phyloP scores from a whole-genome alignment of 2,888 invertebrate genomes.

The Orthonevra nobilis region DNA sequence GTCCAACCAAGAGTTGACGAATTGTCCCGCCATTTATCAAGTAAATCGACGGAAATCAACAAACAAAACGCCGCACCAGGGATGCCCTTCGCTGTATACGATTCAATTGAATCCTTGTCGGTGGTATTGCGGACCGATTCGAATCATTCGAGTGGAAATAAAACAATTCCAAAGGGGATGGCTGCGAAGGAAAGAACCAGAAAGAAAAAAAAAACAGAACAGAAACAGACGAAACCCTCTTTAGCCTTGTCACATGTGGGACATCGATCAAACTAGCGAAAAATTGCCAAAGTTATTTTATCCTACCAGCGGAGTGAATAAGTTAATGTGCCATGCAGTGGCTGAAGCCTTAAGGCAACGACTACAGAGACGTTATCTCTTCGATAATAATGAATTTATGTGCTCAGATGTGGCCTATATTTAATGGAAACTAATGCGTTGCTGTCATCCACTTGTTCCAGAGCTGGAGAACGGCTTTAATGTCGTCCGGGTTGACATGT shows the following conservation, averaged over 20 bases:
- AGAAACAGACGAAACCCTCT: slow-evolving; percentile 42
- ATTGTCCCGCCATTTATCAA: slow-evolving; percentile 74
- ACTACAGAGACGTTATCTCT: slow-evolving; percentile 44
- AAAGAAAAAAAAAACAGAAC: background rate
- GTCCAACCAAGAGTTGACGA: slow-evolving; percentile 73
- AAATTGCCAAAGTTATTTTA: slow-evolving; percentile 67
- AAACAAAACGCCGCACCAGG: slow-evolving; percentile 58
- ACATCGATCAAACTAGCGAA: slow-evolving; percentile 70
- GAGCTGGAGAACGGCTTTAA: slow-evolving; percentile 6
- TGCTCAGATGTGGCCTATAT: slow-evolving; percentile 70
- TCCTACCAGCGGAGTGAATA: slow-evolving; percentile 62
- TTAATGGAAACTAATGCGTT: slow-evolving; percentile 70
- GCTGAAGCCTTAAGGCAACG: slow-evolving; percentile 2
- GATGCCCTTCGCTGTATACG: slow-evolving; percentile 31
- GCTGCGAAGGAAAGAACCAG: background rate
- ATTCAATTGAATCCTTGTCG: slow-evolving; percentile 54
- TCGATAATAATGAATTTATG: slow-evolving; percentile 60
- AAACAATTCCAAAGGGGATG: slow-evolving; percentile 57
- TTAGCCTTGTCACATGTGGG: slow-evolving; percentile 68
- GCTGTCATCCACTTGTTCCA: slow-evolving; percentile 68
- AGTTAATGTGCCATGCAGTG: slow-evolving; percentile 67
- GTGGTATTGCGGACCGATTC: slow-evolving; percentile 26
- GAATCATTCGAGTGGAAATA: slow-evolving; percentile 66
- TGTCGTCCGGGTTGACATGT: slow-evolving; percentile 43
- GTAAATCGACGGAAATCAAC: slow-evolving; percentile 70